Base-by-base conservation (phyloP, 2,113 vertebrate species). In the Malurus melanocephalus region DNA sequence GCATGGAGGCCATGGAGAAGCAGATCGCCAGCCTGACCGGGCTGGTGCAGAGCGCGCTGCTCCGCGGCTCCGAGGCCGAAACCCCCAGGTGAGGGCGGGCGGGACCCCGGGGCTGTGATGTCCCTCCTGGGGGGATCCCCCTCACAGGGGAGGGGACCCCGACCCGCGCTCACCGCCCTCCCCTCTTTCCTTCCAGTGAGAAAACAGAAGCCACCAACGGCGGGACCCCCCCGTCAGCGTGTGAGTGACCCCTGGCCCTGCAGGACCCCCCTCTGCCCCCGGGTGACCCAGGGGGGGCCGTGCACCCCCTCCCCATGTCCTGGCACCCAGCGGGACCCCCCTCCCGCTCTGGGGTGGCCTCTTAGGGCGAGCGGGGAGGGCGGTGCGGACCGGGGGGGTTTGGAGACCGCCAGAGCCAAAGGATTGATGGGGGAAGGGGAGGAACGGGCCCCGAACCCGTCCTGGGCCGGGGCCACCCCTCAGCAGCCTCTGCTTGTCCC, bases 1-100 rank as follows among this genome's bases (percentile, higher is more conserved):
- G 99, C 28, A 99, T 99, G 99, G 99, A 99, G 89, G 99, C 99
- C 11, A 99, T 99, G 99, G 99, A 99, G 96, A 99, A 99, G 96
- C 99, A 99, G 96, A 99, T 99, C 16, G 99, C 99, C 95, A 99
- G 99, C 94, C 97, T 99, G 94, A 99, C 99, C 0, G 99, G 99
- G 62, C 97, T 99, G 88, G 99, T 99, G 64, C 99, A 99, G 97
- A 99, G 99, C 8, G 99, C 99, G 27, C 96, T 99, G 88, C 99
- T 99, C 81, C 97, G 99, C 67, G 98, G 98, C 24, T 98, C 99
- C 1, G 99, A 99, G 95, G 98, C 98, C 0, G 99, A 99, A 90
- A 99, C 98, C 91, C 96, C 97, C 94, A 99, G 98, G 99, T 99
- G 97, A 97, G 40, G 64, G 30, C 3, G 2, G 17, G 1, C 0